Evolutionary conservation across 92 coral and sea anemone genomes (phyloP).

Genomic region (Chrysogorgia sp.): DNA sequence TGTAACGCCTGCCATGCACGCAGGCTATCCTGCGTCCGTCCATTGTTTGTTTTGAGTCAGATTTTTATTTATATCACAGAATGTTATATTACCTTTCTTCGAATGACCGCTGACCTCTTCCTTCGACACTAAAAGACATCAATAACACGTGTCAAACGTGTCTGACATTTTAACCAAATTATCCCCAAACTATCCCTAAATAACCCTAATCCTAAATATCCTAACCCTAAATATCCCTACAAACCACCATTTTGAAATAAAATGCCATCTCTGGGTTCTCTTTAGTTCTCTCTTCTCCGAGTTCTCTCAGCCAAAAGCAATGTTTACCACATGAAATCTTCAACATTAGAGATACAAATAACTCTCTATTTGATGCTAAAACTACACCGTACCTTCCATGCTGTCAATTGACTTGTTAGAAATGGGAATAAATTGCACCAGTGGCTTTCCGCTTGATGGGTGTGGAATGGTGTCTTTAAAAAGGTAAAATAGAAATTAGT

Average conservation of each 20-base stretch:
- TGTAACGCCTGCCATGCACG: no score
- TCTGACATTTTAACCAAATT: no score
- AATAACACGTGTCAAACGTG: constrained; percentile 7
- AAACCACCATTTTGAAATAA: no score
- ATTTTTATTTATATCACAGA: background rate
- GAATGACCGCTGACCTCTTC: constrained; percentile 41
- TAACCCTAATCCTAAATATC: no score
- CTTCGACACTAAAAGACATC: constrained; percentile 29
- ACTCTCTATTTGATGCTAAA: background rate
- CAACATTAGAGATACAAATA: background rate
- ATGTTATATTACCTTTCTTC: background rate
- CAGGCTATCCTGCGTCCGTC: no score
- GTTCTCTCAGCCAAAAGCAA: background rate
- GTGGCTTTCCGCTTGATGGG: background rate
- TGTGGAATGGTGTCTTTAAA: constrained; percentile 25
- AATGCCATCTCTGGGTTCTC: no score
- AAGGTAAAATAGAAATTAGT: constrained; percentile 5
- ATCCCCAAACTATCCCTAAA: no score
- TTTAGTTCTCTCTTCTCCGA: no score
- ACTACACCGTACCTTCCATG: constrained; percentile 24
- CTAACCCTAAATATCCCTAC: no score
- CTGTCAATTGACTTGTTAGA: constrained; percentile 27
- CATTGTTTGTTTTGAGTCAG: background rate
- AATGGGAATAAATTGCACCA: constrained; percentile 16
- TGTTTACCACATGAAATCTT: background rate